Evolutionary conservation across 1,140 invertebrate species (phyloP), one percentile per base, ranked within the genome.

Genomic region (Drosophila orena): DNA sequence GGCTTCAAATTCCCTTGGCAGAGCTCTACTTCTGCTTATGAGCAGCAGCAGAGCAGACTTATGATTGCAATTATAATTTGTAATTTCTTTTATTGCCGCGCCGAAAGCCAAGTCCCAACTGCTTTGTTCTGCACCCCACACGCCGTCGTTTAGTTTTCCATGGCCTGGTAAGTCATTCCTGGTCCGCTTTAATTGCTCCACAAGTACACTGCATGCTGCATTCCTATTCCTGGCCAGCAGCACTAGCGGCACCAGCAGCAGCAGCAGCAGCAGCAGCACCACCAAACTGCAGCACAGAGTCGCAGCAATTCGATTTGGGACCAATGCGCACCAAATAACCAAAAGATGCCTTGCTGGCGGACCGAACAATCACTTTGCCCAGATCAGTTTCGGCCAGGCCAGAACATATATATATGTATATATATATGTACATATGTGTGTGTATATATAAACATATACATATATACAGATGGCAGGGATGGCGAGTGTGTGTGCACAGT

Each of bases 181-280:
- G 56, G 56, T 49, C 81, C 71, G 60, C 69, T 79, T 81, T 83
- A 78, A 81, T 77, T 77, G 73, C 73, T 77, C 44, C 47, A 40
- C 37, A 40, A 64, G 55, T 46, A 60, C 55, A 46, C 70, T 72
- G 52, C 71, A 70, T 69, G 46, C 70, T 46, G 44, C 71, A 70
- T 70, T 70, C 55, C 56, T 54, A 69, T 69, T 69, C 55, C 56
- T 49, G 59, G 52, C 44, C 65, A 30, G 46, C 44, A 42, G 34
- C n/a, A 10, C n/a, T n/a, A 24, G 3, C 22, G 4, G 3, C 22
- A 24, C 22, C 22, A 24, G 22, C 22, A 24, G 3, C 22, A 24
- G 4, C 24, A 24, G 24, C 24, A 24, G 24, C 24, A 4, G 4
- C 24, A 24, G 24, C 24, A 24, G 4, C 24, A 24, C 4, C 24